Conservation (phyloP, 1,140 invertebrate species). For the Ips nitidus region DNA sequence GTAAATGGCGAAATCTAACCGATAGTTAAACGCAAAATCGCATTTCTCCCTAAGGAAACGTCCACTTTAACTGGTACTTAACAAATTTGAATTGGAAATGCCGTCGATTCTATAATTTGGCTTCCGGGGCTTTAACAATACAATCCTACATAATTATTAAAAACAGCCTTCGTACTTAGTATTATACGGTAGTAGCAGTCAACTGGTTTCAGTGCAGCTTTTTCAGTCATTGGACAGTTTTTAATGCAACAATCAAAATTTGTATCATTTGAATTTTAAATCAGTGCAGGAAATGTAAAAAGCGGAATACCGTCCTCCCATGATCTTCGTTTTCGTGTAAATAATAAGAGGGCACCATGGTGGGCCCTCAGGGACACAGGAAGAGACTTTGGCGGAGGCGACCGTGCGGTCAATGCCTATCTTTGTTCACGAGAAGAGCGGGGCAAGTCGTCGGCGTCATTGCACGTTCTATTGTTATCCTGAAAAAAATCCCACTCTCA, state of each 20-base stretch:
- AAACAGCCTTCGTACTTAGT: too few species aligned
- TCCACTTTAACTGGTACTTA: slow-evolving; percentile 28
- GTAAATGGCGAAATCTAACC: slow-evolving; percentile 16
- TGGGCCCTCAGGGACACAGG: slow-evolving; percentile 23
- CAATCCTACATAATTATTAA: too few species aligned
- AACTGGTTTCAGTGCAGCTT: too few species aligned
- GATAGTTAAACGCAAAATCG: slow-evolving; percentile 26
- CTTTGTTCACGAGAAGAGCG: slow-evolving; percentile 26
- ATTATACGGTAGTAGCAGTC: too few species aligned
- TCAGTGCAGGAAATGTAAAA: neutral
- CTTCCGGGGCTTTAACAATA: slow-evolving; percentile 7
- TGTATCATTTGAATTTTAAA: slow-evolving; percentile 3
- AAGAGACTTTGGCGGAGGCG: slow-evolving; percentile 27
- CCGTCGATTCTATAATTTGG: slow-evolving; percentile 16
- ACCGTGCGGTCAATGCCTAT: slow-evolving; percentile 29
- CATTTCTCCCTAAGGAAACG: slow-evolving; percentile 27
- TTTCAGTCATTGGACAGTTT: too few species aligned
- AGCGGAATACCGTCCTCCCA: neutral
- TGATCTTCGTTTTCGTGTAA: slow-evolving; percentile 25
- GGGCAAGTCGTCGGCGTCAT: neutral
- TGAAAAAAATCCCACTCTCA: slow-evolving; percentile 23
- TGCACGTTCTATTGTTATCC: slow-evolving; percentile 22
- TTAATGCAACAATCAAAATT: too few species aligned
- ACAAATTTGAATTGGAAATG: slow-evolving; percentile 30
- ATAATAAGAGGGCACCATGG: slow-evolving; percentile 20